Evolutionary conservation across 1,140 invertebrate species (phyloP).

Genomic region (Alviniconcha marisindica): DNA sequence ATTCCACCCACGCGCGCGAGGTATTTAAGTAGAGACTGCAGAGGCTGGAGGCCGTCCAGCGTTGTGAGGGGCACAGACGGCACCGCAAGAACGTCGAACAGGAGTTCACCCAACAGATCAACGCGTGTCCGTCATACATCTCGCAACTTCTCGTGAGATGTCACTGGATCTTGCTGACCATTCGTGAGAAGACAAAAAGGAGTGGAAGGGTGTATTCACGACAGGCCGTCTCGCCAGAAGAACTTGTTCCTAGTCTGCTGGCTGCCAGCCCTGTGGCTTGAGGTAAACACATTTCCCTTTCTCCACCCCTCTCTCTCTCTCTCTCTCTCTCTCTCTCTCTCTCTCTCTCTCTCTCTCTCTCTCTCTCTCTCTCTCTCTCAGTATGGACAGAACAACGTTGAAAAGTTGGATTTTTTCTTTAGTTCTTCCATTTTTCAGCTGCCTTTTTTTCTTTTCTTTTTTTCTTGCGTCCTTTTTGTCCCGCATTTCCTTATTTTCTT

Average conservation of each 20-base stretch:
- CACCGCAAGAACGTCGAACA: too few relatives aligned
- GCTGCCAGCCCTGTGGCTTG: not conserved
- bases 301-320: not conserved
- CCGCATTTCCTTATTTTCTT: not conserved
- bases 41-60: too few relatives aligned
- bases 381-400: too few relatives aligned
- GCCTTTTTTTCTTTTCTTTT: not conserved
- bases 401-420: too few relatives aligned
- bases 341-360: not conserved
- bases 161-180: not conserved
- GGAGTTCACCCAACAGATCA: not conserved
- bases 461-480: not conserved
- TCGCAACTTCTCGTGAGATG: slow-evolving; percentile 22
- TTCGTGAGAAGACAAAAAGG: too few relatives aligned
- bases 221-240: not conserved
- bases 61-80: too few relatives aligned
- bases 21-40: too few relatives aligned
- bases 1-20: not conserved
- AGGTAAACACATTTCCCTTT: not conserved
- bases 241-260: too few relatives aligned
- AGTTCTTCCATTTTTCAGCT: not conserved
- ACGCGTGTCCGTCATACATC: not conserved
- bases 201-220: not conserved
- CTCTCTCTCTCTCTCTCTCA: not conserved
- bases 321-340: not conserved